These are phyloP conservation scores for Zapus hudsonius DNA, from an alignment of 2,113 vertebrate species.

Conservation along the genomic window DNA sequence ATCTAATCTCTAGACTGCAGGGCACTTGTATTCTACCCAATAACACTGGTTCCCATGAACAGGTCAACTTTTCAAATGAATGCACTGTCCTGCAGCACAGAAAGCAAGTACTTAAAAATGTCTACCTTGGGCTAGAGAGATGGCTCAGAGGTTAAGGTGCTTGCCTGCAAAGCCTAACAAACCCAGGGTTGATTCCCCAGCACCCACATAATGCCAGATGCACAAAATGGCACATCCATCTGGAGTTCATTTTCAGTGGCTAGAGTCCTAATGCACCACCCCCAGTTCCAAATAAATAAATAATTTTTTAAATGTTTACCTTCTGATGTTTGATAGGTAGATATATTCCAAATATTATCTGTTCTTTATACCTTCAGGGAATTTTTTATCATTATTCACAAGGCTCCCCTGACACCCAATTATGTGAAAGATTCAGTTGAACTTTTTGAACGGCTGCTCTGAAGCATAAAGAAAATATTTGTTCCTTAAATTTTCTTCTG, in stretches of 20 bases:
- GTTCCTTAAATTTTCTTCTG: slow-evolving; percentile 24
- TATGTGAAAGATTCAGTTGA: slow-evolving; percentile 15
- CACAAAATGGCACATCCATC: too few species aligned
- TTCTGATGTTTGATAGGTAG: neutral
- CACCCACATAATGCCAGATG: too few species aligned
- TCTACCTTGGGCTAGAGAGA: too few species aligned
- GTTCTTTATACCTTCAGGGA: slow-evolving; percentile 2
- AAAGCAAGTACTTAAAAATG: slow-evolving; percentile 18
- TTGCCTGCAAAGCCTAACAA: too few species aligned
- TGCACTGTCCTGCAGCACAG: neutral
- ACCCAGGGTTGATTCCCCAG: too few species aligned
- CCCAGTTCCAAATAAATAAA: too few species aligned
- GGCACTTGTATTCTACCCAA: neutral
- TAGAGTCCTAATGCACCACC: too few species aligned
- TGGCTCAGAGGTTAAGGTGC: too few species aligned
- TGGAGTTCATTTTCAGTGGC: too few species aligned
- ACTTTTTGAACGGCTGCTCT: neutral
- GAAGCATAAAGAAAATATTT: slow-evolving; percentile 11
- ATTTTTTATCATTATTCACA: slow-evolving; percentile 56
- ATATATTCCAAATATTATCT: slow-evolving; percentile 33
- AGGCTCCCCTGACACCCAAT: neutral
- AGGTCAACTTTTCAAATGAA: slow-evolving; percentile 20
- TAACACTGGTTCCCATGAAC: slow-evolving; percentile 25
- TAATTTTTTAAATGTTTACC: too few species aligned
- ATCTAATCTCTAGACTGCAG: slow-evolving; percentile 8